Conservation (phyloP, 2,888 invertebrate species). For the Acronicta aceris region DNA sequence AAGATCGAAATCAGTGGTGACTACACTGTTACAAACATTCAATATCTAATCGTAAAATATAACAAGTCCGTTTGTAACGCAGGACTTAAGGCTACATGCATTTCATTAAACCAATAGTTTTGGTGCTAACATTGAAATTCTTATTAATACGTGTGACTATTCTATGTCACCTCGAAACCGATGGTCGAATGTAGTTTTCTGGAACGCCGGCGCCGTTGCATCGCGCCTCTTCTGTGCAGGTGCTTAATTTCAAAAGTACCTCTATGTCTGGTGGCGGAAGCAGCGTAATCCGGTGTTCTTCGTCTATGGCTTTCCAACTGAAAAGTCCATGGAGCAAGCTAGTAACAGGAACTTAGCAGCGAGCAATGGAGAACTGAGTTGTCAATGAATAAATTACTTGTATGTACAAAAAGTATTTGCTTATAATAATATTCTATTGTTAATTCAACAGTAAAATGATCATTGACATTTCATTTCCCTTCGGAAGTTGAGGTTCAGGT, state of each 20-base stretch:
- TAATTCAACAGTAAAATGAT: constrained; percentile 17
- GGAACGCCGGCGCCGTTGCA: constrained; percentile 39
- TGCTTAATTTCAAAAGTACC: constrained; percentile 85
- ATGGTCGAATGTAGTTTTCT: constrained; percentile 59
- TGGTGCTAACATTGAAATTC: constrained; percentile 61
- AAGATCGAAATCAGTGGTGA: constrained; percentile 76
- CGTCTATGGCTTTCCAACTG: constrained; percentile 81
- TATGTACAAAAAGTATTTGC: constrained; percentile 1
- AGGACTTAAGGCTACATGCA: constrained; percentile 77
- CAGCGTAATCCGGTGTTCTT: constrained; percentile 59
- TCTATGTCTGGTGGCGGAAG: constrained; percentile 70
- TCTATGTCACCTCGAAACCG: constrained; percentile 86
- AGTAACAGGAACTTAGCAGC: constrained; percentile 74
- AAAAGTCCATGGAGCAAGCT: constrained; percentile 88
- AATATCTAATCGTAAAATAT: constrained; percentile 71
- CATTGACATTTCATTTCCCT: constrained; percentile 71
- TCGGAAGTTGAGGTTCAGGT: constrained; percentile 69
- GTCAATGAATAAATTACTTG: constrained; percentile 58
- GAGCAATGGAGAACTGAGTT: constrained; percentile 57
- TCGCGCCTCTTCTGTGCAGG: constrained; percentile 65
- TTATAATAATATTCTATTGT: not conserved
- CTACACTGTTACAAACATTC: constrained; percentile 77
- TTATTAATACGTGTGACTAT: constrained; percentile 75
- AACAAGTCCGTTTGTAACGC: constrained; percentile 72
- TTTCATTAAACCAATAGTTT: constrained; percentile 57